A percentile compares a stretch with the other conserved stretches of the same genome.
These are phyloP conservation scores for Drosophila mercatorum DNA, from an alignment of 2,888 invertebrate species.

Conservation along the genomic window DNA sequence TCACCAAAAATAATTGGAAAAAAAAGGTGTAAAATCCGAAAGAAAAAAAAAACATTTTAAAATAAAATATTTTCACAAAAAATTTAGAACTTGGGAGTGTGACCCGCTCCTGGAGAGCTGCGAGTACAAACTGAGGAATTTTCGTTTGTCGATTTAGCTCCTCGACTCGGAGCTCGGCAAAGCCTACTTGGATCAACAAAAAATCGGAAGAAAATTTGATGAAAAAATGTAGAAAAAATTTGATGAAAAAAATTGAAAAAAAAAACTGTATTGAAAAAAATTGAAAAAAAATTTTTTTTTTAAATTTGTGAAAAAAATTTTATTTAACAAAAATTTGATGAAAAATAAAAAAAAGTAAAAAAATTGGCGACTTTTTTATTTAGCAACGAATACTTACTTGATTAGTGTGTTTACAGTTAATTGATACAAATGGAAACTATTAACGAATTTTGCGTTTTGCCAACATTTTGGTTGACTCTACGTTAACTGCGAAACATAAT, in stretches of 20 bases:
- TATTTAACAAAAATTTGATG: too few species aligned
- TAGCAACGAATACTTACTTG: not conserved
- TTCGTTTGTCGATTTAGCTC: too few species aligned
- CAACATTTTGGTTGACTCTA: not conserved
- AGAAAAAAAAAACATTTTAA: not conserved
- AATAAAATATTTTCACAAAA: not conserved
- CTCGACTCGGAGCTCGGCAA: not conserved
- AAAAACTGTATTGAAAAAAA: too few species aligned
- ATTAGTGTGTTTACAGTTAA: not conserved
- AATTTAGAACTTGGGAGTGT: slow-evolving; percentile 20
- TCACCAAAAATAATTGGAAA: too few species aligned
- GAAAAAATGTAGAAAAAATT: too few species aligned
- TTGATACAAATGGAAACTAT: not conserved
- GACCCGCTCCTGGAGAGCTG: slow-evolving; percentile 7
- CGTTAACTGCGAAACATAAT: not conserved
- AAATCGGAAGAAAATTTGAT: not conserved
- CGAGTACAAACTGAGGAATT: slow-evolving; percentile 10
- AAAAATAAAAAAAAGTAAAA: too few species aligned
- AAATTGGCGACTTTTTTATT: too few species aligned
- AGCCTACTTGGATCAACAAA: slow-evolving; percentile 8
- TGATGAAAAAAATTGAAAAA: too few species aligned
- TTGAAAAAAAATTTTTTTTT: too few species aligned
- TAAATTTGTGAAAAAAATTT: too few species aligned
- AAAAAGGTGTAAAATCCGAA: not conserved
- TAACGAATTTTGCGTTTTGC: not conserved